Conservation (phyloP, 2,113 vertebrate species). For the Octodon degus region DNA sequence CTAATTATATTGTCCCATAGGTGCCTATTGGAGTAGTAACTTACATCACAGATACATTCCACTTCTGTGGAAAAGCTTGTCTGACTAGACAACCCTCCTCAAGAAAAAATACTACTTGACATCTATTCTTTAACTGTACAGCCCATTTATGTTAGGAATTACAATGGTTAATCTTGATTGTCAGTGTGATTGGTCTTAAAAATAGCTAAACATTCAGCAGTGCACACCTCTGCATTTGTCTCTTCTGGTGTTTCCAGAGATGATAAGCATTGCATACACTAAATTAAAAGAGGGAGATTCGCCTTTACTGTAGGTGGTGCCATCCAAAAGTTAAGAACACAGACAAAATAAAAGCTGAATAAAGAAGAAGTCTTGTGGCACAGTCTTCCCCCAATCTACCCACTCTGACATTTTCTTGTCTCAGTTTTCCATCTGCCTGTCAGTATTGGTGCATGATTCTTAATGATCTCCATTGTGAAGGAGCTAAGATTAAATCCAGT, state of each 20-base stretch:
- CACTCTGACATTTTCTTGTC: background rate
- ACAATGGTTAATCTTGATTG: background rate
- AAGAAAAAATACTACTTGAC: background rate
- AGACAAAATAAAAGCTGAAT: background rate
- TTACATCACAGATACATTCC: background rate
- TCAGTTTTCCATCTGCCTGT: background rate
- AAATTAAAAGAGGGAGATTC: background rate
- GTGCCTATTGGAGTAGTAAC: background rate
- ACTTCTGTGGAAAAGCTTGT: background rate
- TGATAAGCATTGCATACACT: background rate
- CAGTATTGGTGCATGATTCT: background rate
- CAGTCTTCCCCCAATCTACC: background rate
- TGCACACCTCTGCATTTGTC: background rate
- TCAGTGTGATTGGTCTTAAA: background rate
- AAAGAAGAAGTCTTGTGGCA: background rate
- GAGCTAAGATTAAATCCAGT: conserved; percentile 13
- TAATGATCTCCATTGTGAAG: background rate
- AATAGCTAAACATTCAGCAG: background rate
- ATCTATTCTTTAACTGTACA: background rate
- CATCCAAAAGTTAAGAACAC: background rate
- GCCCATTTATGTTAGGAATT: background rate
- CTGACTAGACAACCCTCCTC: background rate
- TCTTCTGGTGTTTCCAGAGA: background rate
- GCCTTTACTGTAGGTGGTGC: background rate
- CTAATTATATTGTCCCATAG: background rate